Evolutionary conservation across 2,888 invertebrate genomes (phyloP), one percentile per base, ranked within the genome.

Genomic region (Aleiodes testaceus): DNA sequence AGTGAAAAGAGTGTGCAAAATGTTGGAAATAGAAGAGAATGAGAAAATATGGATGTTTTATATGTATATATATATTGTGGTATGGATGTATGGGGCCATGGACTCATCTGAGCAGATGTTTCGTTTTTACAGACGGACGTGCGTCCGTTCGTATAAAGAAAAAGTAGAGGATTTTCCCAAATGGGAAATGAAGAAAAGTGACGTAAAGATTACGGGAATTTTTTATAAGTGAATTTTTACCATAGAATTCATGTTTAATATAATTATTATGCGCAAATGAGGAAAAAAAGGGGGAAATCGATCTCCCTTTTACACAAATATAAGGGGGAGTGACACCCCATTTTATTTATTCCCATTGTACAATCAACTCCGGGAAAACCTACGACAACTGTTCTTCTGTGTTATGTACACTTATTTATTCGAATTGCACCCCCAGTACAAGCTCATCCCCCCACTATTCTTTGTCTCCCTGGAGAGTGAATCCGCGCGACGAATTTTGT

Each of bases 311-410:
- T 36, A 59, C 44, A 69, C 65, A 70, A 65, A 55, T 30, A 64
- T 18, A 26, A 59, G 44, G 64, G 44, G 64, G 65, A 45, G 26
- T 53, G 45, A n/a, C 45, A 9, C 45, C 53, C 22, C 53, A 53
- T 53, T 53, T 53, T 53, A 53, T 53, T 53, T 53, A 53, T 53
- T 53, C n/a, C 30, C 53, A 53, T 53, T 53, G 53, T 53, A 53
- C 53, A 53, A 53, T 53, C 53, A 53, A 53, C 53, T 53, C 36
- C 36, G 53, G 53, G 53, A 53, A 53, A 53, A 53, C 53, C 74
- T 72, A 72, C 69, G 74, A 76, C 75, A 75, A 77, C 76, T 74
- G 75, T 74, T 64, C 50, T 69, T 18, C 36, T 74, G 72, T 73
- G 74, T 75, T 75, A 73, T 30, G 72, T 75, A 72, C 72, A 72